phyloP scores from a whole-genome alignment of 2,888 invertebrate genomes.

The Brachypterus glaber region DNA sequence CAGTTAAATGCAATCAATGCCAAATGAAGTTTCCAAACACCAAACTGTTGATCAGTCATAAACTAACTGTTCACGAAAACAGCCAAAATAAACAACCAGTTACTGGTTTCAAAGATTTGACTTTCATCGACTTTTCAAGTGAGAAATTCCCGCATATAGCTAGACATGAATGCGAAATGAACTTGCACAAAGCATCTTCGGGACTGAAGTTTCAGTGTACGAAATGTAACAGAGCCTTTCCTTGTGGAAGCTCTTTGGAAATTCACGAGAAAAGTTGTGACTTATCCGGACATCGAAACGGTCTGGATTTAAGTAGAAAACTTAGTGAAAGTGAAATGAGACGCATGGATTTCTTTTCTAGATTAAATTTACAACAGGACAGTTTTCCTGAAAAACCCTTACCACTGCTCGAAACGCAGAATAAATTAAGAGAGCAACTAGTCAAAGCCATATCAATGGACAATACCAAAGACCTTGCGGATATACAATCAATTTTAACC shows the following conservation, averaged over 20 bases:
- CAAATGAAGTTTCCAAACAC: conserved; percentile 64
- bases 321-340: conserved; percentile 49
- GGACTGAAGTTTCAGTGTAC: conserved; percentile 58
- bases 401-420: conserved; percentile 16
- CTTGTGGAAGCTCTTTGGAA: conserved; percentile 56
- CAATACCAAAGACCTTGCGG: conserved; percentile 67
- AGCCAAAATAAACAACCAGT: conserved; percentile 42
- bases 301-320: conserved; percentile 33
- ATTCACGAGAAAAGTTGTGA: conserved; percentile 53
- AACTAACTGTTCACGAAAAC: conserved; percentile 49
- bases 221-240: conserved; percentile 62
- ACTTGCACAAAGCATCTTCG: conserved; percentile 47
- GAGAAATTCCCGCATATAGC: conserved; percentile 73
- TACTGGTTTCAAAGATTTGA: conserved; percentile 60
- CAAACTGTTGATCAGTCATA: conserved; percentile 61
- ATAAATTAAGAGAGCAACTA: conserved; percentile 29
- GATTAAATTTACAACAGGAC: conserved; percentile 67
- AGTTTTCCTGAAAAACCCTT: conserved; percentile 44
- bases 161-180: conserved; percentile 60
- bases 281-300: conserved; percentile 20
- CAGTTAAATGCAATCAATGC: conserved; percentile 61
- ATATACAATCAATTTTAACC: conserved; percentile 74
- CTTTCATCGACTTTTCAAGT: conserved; percentile 70
- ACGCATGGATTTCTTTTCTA: conserved; percentile 73
- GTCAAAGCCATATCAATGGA: conserved; percentile 36